Percentiles rank a stretch among this genome's conserved stretches.
Conservation (phyloP, 2,113 vertebrate genomes). For the Irena cyanogastra region DNA sequence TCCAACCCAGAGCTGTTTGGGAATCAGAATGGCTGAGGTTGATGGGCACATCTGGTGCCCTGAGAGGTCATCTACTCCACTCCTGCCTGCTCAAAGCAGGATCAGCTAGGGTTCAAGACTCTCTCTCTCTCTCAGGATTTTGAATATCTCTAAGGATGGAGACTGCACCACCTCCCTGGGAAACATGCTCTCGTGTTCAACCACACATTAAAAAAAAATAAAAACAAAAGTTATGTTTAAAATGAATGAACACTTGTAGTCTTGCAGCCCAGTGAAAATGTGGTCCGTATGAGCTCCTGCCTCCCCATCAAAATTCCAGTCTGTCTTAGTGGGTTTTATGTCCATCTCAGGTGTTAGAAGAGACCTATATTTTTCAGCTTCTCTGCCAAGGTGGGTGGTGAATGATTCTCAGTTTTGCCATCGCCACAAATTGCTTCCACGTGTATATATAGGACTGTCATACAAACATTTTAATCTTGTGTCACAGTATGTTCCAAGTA, state of each 20-base stretch:
- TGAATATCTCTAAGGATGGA: neutral
- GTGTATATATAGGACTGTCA: neutral
- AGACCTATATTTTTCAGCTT: neutral
- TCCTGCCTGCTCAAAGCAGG: neutral
- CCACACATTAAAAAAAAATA: neutral
- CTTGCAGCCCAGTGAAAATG: neutral
- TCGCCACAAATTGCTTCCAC: neutral
- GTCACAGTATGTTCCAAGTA: neutral
- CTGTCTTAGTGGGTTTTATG: neutral
- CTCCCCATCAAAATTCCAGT: neutral
- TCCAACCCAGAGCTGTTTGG: neutral
- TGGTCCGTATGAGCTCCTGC: neutral
- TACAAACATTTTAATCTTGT: neutral
- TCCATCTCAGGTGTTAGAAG: neutral
- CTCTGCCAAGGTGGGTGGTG: neutral
- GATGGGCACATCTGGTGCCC: neutral
- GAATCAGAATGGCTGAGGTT: neutral
- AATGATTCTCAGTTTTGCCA: neutral
- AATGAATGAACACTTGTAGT: neutral
- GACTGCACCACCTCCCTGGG: neutral
- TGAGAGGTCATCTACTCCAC: neutral
- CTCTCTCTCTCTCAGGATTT: neutral
- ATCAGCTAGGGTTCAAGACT: slow-evolving; percentile 10
- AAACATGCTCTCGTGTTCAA: neutral
- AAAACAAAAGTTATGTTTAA: neutral